These are phyloP conservation scores for Esox masquinongy DNA, from an alignment of 2,797 vertebrate genomes.

Conservation along the genomic window DNA sequence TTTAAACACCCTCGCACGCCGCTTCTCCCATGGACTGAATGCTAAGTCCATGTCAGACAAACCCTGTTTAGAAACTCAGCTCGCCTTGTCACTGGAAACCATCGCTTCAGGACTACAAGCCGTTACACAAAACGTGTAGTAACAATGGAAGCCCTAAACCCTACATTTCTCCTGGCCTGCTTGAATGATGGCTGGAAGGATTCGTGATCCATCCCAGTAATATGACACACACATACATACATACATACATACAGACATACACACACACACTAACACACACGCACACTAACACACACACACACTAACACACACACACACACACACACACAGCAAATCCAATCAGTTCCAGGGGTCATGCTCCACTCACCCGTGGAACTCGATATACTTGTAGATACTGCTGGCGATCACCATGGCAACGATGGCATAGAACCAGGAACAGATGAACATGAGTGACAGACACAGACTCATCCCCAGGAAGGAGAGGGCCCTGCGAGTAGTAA, in stretches of 20 bases:
- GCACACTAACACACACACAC: background rate
- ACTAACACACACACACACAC: background rate
- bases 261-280: constrained; percentile 2
- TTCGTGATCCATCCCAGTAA: background rate
- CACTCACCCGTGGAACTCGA: constrained; percentile 95
- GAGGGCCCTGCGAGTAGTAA: constrained; percentile 80
- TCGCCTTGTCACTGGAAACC: background rate
- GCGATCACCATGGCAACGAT: constrained; percentile 96
- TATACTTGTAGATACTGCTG: constrained; percentile 99
- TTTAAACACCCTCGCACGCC: background rate
- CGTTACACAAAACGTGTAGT: background rate
- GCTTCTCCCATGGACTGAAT: background rate
- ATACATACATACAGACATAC: background rate
- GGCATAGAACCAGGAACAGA: constrained; percentile 99
- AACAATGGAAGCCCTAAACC: background rate
- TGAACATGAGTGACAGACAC: constrained; percentile 89
- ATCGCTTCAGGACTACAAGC: background rate
- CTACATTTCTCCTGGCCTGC: background rate
- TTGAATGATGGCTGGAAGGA: background rate
- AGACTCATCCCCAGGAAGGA: constrained; percentile 78
- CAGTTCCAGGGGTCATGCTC: background rate
- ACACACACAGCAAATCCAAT: background rate
- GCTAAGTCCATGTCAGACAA: background rate
- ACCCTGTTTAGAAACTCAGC: background rate
- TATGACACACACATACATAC: background rate